Evolutionary conservation across 92 coral and sea anemone species (phyloP).

Genomic region (Epizoanthus rinbou): DNA sequence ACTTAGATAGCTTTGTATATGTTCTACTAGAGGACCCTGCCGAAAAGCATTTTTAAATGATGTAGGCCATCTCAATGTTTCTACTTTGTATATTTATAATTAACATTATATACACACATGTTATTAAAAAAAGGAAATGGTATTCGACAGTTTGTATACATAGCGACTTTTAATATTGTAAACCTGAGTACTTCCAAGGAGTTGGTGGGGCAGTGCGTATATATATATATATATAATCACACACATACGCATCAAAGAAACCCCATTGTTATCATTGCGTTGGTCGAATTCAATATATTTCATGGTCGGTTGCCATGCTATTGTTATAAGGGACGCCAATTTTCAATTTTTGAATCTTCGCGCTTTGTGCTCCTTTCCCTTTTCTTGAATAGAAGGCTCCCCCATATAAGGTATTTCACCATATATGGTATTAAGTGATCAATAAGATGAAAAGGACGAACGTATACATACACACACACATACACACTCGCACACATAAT

Average conservation of each 20-base stretch:
- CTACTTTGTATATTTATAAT: not conserved
- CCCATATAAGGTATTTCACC: too few species aligned
- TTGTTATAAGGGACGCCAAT: too few species aligned
- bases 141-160: not conserved
- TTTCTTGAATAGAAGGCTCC: too few species aligned
- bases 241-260: not conserved
- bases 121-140: not conserved
- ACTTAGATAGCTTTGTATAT: too few species aligned
- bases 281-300: too few species aligned
- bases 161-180: not conserved
- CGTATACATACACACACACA: not conserved
- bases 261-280: too few species aligned
- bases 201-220: not conserved
- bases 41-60: too few species aligned
- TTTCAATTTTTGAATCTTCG: too few species aligned
- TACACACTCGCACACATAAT: not conserved
- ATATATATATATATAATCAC: not conserved
- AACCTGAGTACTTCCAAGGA: not conserved
- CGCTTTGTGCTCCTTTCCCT: too few species aligned
- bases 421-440: too few species aligned
- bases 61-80: not conserved
- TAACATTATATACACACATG: not conserved
- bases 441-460: not conserved
- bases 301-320: too few species aligned
- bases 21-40: too few species aligned